Percentiles rank a stretch among this genome's conserved stretches.
phyloP scores from a whole-genome alignment of 2,888 invertebrate species.

The Leptura quadrifasciata region DNA sequence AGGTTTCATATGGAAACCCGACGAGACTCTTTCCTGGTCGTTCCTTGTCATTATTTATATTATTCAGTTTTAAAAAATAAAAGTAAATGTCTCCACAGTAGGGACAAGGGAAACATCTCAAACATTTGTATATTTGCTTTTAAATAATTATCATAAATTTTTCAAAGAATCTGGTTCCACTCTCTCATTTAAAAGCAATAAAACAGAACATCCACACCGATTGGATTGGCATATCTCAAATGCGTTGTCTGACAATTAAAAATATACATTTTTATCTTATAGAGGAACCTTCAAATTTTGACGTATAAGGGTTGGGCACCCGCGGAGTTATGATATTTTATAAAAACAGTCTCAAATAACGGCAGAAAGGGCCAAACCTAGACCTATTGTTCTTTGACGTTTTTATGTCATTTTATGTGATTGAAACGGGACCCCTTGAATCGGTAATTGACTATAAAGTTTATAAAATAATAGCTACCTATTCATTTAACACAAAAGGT shows the following conservation, averaged over 20 bases:
- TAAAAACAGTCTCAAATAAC: constrained; percentile 56
- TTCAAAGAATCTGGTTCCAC: neutral
- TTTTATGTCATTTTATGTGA: constrained; percentile 64
- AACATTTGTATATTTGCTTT: neutral
- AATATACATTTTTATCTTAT: constrained; percentile 39
- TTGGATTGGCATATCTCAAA: neutral
- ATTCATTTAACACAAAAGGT: constrained; percentile 21
- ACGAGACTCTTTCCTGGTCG: no score
- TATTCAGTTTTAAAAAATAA: no score
- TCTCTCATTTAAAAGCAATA: neutral
- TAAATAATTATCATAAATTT: neutral
- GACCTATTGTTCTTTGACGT: constrained; percentile 62
- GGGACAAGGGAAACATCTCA: neutral
- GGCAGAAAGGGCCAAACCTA: constrained; percentile 46
- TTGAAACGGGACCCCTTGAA: constrained; percentile 62
- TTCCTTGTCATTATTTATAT: no score
- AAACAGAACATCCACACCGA: neutral
- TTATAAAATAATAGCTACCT: constrained; percentile 54
- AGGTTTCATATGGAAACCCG: no score
- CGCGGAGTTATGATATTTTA: constrained; percentile 54
- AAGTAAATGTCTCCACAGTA: neutral
- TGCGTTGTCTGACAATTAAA: constrained; percentile 22
- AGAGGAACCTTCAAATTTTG: constrained; percentile 51
- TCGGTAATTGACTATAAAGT: constrained; percentile 62
- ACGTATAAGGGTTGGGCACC: constrained; percentile 59